phyloP scores from a whole-genome alignment of 2,113 vertebrate genomes.

The Hemiprocne comata region DNA sequence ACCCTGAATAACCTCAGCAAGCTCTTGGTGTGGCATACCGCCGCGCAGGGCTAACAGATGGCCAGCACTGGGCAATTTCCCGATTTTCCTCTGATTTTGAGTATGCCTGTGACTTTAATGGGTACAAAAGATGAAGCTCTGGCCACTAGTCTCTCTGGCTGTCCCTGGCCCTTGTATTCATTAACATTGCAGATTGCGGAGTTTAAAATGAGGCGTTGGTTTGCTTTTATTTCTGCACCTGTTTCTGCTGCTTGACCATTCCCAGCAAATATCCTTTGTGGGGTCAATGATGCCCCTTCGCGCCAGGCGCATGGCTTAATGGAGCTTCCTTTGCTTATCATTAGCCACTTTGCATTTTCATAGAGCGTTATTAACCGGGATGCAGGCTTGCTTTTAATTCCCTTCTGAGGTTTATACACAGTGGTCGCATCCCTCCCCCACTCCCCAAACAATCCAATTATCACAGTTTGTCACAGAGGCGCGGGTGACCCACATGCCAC shows the following conservation, averaged over 20 bases:
- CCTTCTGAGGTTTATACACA: slow-evolving; percentile 20
- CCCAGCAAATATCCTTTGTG: not conserved
- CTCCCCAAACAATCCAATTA: slow-evolving; percentile 56
- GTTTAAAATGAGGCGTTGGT: not conserved
- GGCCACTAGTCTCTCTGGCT: not conserved
- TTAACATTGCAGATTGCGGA: slow-evolving; percentile 28
- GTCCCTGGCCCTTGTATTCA: not conserved
- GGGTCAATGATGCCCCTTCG: slow-evolving; percentile 11
- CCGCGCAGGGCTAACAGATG: not conserved
- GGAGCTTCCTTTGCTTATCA: slow-evolving; percentile 40
- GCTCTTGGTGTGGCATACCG: no score
- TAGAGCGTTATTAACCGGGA: slow-evolving; percentile 1
- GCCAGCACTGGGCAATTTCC: not conserved
- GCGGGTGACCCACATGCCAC: not conserved
- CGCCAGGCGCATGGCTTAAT: not conserved
- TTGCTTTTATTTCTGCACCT: slow-evolving; percentile 54
- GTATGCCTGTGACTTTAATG: not conserved
- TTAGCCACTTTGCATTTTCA: slow-evolving; percentile 50
- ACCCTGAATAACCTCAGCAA: not conserved
- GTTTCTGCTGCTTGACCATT: slow-evolving; percentile 26
- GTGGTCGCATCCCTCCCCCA: not conserved
- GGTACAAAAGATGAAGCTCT: rapidly evolving
- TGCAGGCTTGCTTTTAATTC: slow-evolving; percentile 42
- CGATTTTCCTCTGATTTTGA: not conserved
- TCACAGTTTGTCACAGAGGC: slow-evolving; percentile 45